phyloP scores from a whole-genome alignment of 1,140 invertebrate genomes.

The Cotesia vestalis region DNA sequence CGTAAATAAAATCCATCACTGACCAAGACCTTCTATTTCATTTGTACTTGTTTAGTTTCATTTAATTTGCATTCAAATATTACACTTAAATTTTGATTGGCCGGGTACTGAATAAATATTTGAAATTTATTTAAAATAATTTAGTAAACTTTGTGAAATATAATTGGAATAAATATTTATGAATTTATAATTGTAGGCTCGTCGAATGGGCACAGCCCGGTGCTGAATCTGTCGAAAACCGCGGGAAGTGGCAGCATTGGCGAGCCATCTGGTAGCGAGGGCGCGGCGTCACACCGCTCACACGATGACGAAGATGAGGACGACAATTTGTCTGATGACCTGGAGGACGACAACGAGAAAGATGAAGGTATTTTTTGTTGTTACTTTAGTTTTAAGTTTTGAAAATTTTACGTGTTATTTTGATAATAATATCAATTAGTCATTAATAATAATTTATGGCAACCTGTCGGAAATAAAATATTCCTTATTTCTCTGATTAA shows the following conservation, averaged over 20 bases:
- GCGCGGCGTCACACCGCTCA: constrained; percentile 71
- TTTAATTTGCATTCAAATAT: background rate
- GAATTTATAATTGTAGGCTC: constrained; percentile 71
- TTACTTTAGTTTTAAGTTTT: background rate
- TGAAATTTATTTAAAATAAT: background rate
- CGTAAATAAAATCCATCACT: constrained; percentile 66
- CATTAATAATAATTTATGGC: too few relatives aligned
- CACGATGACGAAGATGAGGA: constrained; percentile 79
- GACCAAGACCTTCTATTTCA: constrained; percentile 43
- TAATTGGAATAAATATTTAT: background rate
- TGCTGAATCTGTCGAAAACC: constrained; percentile 88
- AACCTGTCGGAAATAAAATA: too few relatives aligned
- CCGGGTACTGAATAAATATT: too few relatives aligned
- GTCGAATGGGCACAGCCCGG: constrained; percentile 88
- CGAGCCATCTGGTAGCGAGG: constrained; percentile 72
- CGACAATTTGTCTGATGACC: constrained; percentile 78
- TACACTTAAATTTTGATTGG: constrained; percentile 1
- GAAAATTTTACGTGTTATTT: background rate
- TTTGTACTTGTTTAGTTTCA: constrained; percentile 1
- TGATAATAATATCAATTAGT: too few relatives aligned
- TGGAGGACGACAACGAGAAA: constrained; percentile 86
- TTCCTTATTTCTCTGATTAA: too few relatives aligned
- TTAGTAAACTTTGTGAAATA: constrained; percentile 26
- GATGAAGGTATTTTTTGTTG: constrained; percentile 73
- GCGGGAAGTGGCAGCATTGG: constrained; percentile 75